Percentiles rank a stretch among this genome's conserved stretches.
Evolutionary conservation across 1,140 invertebrate genomes (phyloP).

Genomic region (Hylaeus anthracinus): DNA sequence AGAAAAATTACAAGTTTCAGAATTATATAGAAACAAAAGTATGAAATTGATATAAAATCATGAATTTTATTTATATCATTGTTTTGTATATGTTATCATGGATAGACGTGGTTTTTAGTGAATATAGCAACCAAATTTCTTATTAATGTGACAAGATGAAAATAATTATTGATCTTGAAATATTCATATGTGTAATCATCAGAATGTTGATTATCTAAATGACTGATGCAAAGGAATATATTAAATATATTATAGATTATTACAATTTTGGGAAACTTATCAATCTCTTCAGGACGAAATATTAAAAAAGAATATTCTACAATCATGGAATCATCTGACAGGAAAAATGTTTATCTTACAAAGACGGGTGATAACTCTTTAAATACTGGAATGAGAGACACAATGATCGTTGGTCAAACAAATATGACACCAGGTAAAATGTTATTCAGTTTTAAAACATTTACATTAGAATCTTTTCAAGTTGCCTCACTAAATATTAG

Average conservation of each 20-base stretch:
- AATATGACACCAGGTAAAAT: conserved; percentile 58
- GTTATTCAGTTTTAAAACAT: background rate
- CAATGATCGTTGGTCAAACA: conserved; percentile 59
- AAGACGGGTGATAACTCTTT: conserved; percentile 60
- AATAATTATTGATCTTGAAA: background rate
- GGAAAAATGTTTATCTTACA: conserved; percentile 61
- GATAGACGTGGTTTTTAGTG: too few relatives aligned
- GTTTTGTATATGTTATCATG: background rate
- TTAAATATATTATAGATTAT: conserved; percentile 10
- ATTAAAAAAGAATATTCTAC: background rate
- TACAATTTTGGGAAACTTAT: conserved; percentile 8
- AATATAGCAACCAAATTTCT: too few relatives aligned
- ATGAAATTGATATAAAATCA: background rate
- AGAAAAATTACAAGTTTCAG: background rate
- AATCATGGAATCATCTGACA: conserved; percentile 60
- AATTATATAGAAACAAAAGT: background rate
- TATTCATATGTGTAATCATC: background rate
- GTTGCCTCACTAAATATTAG: background rate
- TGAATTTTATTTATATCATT: background rate
- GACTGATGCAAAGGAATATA: background rate
- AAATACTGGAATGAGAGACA: conserved; percentile 60
- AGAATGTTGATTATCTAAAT: too few relatives aligned
- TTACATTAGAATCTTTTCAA: background rate
- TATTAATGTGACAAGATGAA: background rate
- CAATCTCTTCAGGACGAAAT: background rate